Conservation (phyloP, 2,113 vertebrate genomes). For the Coreoperca whiteheadi region DNA sequence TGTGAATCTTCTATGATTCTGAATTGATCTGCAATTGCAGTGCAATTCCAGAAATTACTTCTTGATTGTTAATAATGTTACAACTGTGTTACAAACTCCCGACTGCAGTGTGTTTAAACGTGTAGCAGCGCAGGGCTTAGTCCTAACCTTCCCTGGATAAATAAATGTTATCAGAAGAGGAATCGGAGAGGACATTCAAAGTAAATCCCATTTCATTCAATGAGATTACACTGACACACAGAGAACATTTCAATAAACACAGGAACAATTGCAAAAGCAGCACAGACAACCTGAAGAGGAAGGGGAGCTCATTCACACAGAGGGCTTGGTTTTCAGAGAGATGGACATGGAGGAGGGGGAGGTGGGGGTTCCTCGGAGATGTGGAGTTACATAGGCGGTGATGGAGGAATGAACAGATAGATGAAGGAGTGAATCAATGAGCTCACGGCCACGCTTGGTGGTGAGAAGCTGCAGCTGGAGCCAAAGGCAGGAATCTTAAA, state of each 20-base stretch:
- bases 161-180: slow-evolving; percentile 8
- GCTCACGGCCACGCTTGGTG: not conserved
- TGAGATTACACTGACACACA: not conserved
- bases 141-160: not conserved
- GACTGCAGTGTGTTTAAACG: not conserved
- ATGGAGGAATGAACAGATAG: not conserved
- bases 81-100: too few relatives aligned
- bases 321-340: slow-evolving; percentile 68
- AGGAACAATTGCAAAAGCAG: not conserved
- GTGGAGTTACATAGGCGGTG: not conserved
- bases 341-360: not conserved
- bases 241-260: slow-evolving; percentile 15
- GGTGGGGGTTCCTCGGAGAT: too few relatives aligned
- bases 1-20: not conserved
- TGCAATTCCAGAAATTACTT: not conserved
- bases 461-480: not conserved
- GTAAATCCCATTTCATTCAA: slow-evolving; percentile 18
- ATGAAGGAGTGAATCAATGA: not conserved
- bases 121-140: not conserved
- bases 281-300: not conserved
- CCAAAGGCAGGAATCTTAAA: not conserved
- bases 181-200: slow-evolving; percentile 21
- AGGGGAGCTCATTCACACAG: slow-evolving; percentile 49
- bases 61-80: not conserved
- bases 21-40: not conserved